Base-by-base conservation (phyloP, 2,888 invertebrate genomes). In the Ditula angustiorana region DNA sequence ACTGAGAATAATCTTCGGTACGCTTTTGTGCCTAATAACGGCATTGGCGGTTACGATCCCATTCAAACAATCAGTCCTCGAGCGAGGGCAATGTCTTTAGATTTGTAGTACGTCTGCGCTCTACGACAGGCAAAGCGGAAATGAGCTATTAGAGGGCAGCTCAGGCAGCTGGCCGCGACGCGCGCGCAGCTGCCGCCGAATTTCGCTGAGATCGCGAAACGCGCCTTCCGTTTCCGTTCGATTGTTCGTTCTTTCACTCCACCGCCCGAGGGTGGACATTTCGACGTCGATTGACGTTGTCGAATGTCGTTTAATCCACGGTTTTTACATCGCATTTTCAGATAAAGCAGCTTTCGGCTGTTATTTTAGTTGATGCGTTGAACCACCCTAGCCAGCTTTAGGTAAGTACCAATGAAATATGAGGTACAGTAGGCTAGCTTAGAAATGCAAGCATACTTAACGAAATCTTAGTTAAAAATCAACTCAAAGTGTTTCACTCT, bases 211-310 rank as follows among this genome's bases (percentile, higher is more conserved):
- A 87, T 92, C 92, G 92, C 92, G 87, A 91, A 91, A 90, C 86
- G 85, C 88, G 90, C 86, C 90, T 92, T 92, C 92, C 92, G 92
- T 82, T 92, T 92, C 92, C 92, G 89, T 80, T 77, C 85, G 86
- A 91, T 92, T 92, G 90, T 91, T 78, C 76, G 77, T 77, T 80
- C 76, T 77, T 76, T 74, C 73, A 73, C 72, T 73, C 68, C 70
- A 70, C 72, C 70, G 66, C 76, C 77, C 74, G 75, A 80, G 85
- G 88, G 86, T 86, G 87, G 87, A 86, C 83, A 79, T 80, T 86
- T 86, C 84, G 84, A 84, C 71, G 67, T 73, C 58, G 69, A 63
- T 63, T 61, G 61, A 61, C 77, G 77, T 78, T 52, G 71, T 71
- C 74, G 67, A 76, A 75, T 72, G 70, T 75, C 76, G 52, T 57